Evolutionary conservation across 2,888 invertebrate genomes (phyloP).

Genomic region (Trichopoda pennipes): DNA sequence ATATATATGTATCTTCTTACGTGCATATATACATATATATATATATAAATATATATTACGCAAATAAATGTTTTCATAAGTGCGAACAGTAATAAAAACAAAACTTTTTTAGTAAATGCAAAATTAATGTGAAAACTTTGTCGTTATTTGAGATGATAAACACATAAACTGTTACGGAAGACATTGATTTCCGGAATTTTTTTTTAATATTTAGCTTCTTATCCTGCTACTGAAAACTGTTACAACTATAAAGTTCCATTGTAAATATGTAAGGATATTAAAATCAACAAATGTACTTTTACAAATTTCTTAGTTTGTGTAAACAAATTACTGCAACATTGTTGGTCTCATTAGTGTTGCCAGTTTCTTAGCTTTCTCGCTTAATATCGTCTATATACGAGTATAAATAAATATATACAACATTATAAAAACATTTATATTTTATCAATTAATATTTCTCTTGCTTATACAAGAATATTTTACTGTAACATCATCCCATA

Average conservation of each 20-base stretch:
- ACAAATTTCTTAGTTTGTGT: neutral
- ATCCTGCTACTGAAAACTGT: slow-evolving; percentile 16
- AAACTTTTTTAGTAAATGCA: slow-evolving; percentile 62
- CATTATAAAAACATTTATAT: too few relatives aligned
- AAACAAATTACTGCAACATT: slow-evolving; percentile 12
- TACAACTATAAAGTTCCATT: neutral
- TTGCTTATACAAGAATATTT: too few relatives aligned
- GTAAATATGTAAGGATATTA: neutral
- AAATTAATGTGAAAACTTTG: slow-evolving; percentile 69
- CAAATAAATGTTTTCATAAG: slow-evolving; percentile 5
- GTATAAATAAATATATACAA: too few relatives aligned
- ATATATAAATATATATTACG: neutral
- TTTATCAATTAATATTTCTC: too few relatives aligned
- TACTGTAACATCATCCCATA: too few relatives aligned
- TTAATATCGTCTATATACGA: too few relatives aligned
- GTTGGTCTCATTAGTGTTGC: slow-evolving; percentile 49
- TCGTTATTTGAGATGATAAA: slow-evolving; percentile 55
- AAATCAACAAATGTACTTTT: slow-evolving; percentile 6
- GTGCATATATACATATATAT: neutral
- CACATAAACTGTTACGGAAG: slow-evolving; percentile 65
- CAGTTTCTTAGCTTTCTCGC: too few relatives aligned
- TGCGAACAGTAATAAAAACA: slow-evolving; percentile 14
- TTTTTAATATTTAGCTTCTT: slow-evolving; percentile 23
- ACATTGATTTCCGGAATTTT: slow-evolving; percentile 64
- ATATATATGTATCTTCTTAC: neutral